A percentile compares a stretch with the other conserved stretches of the same genome.
Evolutionary conservation across 1,140 invertebrate species (phyloP).

Genomic region (Magallana ariakensis): DNA sequence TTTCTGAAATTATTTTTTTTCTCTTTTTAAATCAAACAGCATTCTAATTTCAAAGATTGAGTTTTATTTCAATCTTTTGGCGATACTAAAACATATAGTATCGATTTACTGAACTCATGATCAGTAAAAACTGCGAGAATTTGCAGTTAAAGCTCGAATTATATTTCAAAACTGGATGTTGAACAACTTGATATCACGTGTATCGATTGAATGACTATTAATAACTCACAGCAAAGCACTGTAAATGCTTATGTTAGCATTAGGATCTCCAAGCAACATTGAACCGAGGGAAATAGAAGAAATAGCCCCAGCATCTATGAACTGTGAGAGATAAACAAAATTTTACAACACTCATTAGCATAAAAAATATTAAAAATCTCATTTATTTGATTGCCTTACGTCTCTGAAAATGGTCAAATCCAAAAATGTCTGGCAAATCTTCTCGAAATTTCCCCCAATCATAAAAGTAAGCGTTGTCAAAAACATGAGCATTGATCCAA

Average conservation of each 20-base stretch:
- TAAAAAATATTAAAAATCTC: neutral
- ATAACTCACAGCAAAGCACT: conserved; percentile 53
- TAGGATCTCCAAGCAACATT: conserved; percentile 50
- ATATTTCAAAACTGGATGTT: too few species aligned
- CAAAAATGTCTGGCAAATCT: conserved; percentile 54
- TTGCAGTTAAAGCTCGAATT: too few species aligned
- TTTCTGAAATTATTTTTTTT: too few species aligned
- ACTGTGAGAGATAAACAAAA: conserved; percentile 36
- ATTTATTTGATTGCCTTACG: conserved; percentile 13
- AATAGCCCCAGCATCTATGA: conserved; percentile 50
- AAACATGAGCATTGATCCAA: conserved; percentile 51
- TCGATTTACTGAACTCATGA: too few species aligned
- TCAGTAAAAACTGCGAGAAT: too few species aligned
- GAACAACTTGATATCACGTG: too few species aligned
- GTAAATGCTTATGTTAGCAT: conserved; percentile 55
- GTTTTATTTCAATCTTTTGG: too few species aligned
- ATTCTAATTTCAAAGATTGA: too few species aligned
- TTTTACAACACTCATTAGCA: neutral
- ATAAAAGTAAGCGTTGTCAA: conserved; percentile 54
- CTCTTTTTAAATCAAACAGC: too few species aligned
- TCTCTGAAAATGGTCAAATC: conserved; percentile 54
- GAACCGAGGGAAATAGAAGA: conserved; percentile 51
- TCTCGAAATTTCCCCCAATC: conserved; percentile 55
- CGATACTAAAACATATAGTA: too few species aligned
- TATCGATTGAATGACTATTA: neutral